Conservation (phyloP, 2,888 invertebrate genomes). For the Trachelus iudaicus region DNA sequence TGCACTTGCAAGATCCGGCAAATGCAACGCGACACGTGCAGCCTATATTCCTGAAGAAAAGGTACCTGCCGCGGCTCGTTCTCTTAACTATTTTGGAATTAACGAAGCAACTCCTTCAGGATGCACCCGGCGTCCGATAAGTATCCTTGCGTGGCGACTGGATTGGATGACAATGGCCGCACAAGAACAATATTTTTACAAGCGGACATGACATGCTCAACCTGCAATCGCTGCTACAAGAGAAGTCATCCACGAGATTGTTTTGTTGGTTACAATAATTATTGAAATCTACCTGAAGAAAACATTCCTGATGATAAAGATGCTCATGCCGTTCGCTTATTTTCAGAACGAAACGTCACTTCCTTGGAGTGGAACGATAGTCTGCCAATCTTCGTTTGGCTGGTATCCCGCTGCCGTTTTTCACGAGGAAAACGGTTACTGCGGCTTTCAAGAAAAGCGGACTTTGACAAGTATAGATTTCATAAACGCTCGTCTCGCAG, state of each 20-base stretch:
- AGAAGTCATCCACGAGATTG: constrained; percentile 7
- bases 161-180: constrained; percentile 69
- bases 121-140: constrained; percentile 55
- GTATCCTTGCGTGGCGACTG: constrained; percentile 73
- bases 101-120: constrained; percentile 25
- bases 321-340: background rate
- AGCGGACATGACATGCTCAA: constrained; percentile 66
- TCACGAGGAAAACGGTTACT: constrained; percentile 68
- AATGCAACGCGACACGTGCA: constrained; percentile 74
- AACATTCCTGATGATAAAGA: background rate
- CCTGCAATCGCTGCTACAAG: constrained; percentile 70
- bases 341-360: constrained; percentile 26
- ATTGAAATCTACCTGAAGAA: background rate
- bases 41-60: constrained; percentile 70
- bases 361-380: constrained; percentile 76
- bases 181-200: constrained; percentile 68
- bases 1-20: constrained; percentile 73
- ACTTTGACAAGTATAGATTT: constrained; percentile 70
- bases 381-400: constrained; percentile 73
- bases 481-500: constrained; percentile 68
- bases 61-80: constrained; percentile 36
- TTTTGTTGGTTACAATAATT: background rate
- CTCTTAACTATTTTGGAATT: background rate
- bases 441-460: constrained; percentile 67
- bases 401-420: constrained; percentile 82